These are phyloP conservation scores for Limnephilus rhombicus DNA, from an alignment of 2,888 invertebrate genomes.

Conservation along the genomic window DNA sequence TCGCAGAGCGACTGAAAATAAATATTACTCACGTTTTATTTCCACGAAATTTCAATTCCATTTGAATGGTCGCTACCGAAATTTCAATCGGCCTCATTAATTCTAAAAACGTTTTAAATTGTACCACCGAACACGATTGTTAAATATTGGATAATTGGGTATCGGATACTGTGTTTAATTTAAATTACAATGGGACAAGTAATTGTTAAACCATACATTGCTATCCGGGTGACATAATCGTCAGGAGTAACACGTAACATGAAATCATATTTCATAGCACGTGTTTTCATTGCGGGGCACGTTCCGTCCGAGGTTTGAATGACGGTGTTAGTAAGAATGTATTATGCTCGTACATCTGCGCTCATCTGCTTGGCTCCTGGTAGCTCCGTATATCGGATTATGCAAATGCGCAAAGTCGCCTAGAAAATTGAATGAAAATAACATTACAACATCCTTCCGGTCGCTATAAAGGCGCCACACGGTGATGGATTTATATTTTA, in stretches of 20 bases:
- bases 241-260: constrained; percentile 11
- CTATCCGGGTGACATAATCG: constrained; percentile 47
- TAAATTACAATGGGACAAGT: not conserved
- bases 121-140: constrained; percentile 26
- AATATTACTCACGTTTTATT: not conserved
- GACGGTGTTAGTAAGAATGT: constrained; percentile 8
- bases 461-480: not conserved
- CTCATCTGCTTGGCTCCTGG: not conserved
- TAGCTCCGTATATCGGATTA: constrained; percentile 11
- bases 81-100: not conserved
- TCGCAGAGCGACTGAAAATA: too few relatives aligned
- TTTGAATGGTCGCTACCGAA: not conserved
- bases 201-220: constrained; percentile 18
- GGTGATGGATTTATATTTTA: not conserved
- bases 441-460: constrained; percentile 20
- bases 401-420: constrained; percentile 9
- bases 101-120: constrained; percentile 7
- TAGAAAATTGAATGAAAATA: constrained; percentile 35
- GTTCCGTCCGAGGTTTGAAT: constrained; percentile 17
- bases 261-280: constrained; percentile 17
- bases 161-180: not conserved
- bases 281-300: constrained; percentile 39
- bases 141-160: not conserved
- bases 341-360: not conserved
- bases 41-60: not conserved